Evolutionary conservation across 1,140 invertebrate genomes (phyloP), one percentile per base, ranked within the genome.

Genomic region (Heliothis subflexa): DNA sequence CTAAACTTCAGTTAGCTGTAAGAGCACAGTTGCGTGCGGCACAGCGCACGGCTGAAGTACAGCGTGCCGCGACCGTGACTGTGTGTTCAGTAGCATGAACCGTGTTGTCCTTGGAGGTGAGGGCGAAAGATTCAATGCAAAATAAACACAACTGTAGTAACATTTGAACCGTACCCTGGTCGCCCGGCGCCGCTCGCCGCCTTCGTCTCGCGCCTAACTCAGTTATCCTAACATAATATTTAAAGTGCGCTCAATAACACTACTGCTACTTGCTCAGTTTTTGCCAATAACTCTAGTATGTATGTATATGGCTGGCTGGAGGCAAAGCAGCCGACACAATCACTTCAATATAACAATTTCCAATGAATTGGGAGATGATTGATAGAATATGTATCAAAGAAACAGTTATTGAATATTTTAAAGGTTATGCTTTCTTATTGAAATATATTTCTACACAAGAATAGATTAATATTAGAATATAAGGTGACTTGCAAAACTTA

Each of bases 191-290:
- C 62, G 40, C 62, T 40, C 33, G 33, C 33, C 9, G 16, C 40
- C 18, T 45, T 16, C 61, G 18, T 66, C 66, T 70, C 66, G 66
- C 18, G 13, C 52, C 47, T 70, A 66, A 66, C 66, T 0, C 18
- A 70, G 47, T 70, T 70, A 52, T 50, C 66, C 66, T 70, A 70
- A 70, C 66, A 70, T 28, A 70, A 70, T 70, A 70, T 70, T 70
- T 50, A 52, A 13, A 25, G 11, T 68, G 47, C 64, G 21, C 47
- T 70, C 21, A 49, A 70, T 70, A 70, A 70, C 18, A 70, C n/a
- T 18, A 47, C 10, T 16, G 62, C 47, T 70, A 70, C 66, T 70
- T 70, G 50, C 50, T 70, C 66, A 70, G 66, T 40, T 40, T 40
- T 40, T 40, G 33, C 45, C 21, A 66, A 70, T 50, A 52, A 70